Evolutionary conservation across 2,888 invertebrate genomes (phyloP).

Genomic region (Podabrus alpinus): DNA sequence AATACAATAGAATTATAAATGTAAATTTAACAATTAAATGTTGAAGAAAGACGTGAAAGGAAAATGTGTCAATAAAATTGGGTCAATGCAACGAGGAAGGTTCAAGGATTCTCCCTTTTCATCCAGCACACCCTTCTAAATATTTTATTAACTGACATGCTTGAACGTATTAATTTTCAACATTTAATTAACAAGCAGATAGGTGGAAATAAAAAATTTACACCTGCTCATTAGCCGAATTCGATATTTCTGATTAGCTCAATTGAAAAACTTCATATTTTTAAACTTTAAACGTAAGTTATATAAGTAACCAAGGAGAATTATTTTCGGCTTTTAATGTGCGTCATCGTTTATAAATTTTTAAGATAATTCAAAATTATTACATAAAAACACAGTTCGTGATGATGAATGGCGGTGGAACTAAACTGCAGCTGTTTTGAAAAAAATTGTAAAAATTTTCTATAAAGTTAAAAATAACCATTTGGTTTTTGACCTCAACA

Average conservation of each 20-base stretch:
- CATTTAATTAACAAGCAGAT: not conserved
- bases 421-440: not conserved
- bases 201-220: not conserved
- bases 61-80: not conserved
- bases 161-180: not conserved
- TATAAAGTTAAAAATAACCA: not conserved
- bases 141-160: not conserved
- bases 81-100: not conserved
- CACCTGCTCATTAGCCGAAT: not conserved
- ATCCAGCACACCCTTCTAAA: not conserved
- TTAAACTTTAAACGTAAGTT: not conserved
- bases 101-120: not conserved
- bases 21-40: not conserved
- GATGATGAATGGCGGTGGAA: not conserved
- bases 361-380: not conserved
- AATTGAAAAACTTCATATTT: not conserved
- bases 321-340: conserved; percentile 2
- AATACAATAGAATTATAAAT: not conserved
- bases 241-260: not conserved
- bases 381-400: not conserved
- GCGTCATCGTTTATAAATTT: not conserved
- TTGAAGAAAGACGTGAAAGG: not conserved
- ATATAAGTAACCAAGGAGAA: not conserved
- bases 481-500: not conserved
- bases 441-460: not conserved